Conservation (phyloP, 1,140 invertebrate genomes). For the Helicoverpa armigera region DNA sequence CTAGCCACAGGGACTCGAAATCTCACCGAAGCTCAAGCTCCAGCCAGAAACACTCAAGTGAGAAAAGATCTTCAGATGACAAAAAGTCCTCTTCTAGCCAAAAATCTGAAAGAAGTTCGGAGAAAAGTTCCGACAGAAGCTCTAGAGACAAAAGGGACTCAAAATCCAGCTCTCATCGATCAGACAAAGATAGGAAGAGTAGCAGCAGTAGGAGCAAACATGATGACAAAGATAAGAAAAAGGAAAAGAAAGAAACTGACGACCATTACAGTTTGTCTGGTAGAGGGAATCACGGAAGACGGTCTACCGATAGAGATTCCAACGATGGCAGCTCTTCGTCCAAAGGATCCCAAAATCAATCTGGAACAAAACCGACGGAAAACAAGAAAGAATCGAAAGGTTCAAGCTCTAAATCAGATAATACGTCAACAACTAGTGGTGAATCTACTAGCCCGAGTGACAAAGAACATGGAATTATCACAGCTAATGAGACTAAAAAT, state of each 20-base stretch:
- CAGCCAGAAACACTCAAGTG: slow-evolving; percentile 77
- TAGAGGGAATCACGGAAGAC: slow-evolving; percentile 79
- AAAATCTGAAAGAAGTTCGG: slow-evolving; percentile 67
- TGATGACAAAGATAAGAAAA: slow-evolving; percentile 82
- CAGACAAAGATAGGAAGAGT: slow-evolving; percentile 84
- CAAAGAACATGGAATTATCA: slow-evolving; percentile 67
- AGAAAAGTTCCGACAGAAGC: slow-evolving; percentile 75
- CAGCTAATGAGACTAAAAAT: slow-evolving; percentile 63
- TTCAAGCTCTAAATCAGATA: slow-evolving; percentile 80
- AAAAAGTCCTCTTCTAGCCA: slow-evolving; percentile 70
- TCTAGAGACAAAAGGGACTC: slow-evolving; percentile 83
- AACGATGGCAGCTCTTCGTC: slow-evolving; percentile 86
- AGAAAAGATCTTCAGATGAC: slow-evolving; percentile 73
- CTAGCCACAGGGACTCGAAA: slow-evolving; percentile 78
- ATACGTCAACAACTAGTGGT: slow-evolving; percentile 79
- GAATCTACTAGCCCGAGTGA: slow-evolving; percentile 81
- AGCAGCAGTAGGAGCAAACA: slow-evolving; percentile 74
- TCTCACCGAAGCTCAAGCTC: slow-evolving; percentile 79
- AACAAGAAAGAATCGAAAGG: slow-evolving; percentile 75
- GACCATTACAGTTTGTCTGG: slow-evolving; percentile 87
- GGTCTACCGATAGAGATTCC: slow-evolving; percentile 88
- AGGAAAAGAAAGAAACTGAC: slow-evolving; percentile 84
- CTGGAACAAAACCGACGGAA: slow-evolving; percentile 74
- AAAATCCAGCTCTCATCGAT: slow-evolving; percentile 73
- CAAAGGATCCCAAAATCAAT: slow-evolving; percentile 77